Base-by-base conservation (phyloP, 2,888 invertebrate genomes). In the Ryuthela nishihirai region DNA sequence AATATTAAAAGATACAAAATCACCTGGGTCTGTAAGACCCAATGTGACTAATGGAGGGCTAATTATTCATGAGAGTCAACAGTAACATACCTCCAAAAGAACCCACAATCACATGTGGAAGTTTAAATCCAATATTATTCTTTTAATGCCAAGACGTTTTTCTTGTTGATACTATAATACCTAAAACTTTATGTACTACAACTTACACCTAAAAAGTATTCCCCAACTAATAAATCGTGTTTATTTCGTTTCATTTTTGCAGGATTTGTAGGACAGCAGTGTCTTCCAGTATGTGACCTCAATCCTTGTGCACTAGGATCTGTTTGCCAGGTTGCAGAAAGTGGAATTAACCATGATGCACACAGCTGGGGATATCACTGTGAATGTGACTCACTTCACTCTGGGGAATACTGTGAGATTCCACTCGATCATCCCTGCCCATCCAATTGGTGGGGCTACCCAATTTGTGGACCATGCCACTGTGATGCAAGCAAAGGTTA, bases 401-500 rank as follows among this genome's bases (percentile, higher is more conserved):
- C 86, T 34, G 83, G 82, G 78, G 64, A 54, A 34, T 75, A 78
- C 66, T 79, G 79, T 68, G 74, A 77, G 58, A 67, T 72, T 20
- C 59, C 65, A 3, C 56, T 72, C 24, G 69, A 70, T 20, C 64
- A 68, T 18, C 84, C 84, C 0, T 98, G 97, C 68, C 93, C 95
- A 0, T 83, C 89, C 0, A 88, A 89, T 17, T 98, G 92, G 94
- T 95, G 93, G 92, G 94, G 94, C 0, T 83, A 83, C 65, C 87
- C 85, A 0, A 87, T 91, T 4, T 97, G 97, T 76, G 97, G 95
- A 0, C 97, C 97, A 0, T 98, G 97, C 72, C 82, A 84, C 58
- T 98, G 97, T 72, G 85, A 87, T 68, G 79, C 83, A 0, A 80
- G 83, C 15, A 82, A 83, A 50, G 95, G 95, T 0, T 91, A 89